Conservation (phyloP, 2,797 vertebrate species). For the Brotula barbata region DNA sequence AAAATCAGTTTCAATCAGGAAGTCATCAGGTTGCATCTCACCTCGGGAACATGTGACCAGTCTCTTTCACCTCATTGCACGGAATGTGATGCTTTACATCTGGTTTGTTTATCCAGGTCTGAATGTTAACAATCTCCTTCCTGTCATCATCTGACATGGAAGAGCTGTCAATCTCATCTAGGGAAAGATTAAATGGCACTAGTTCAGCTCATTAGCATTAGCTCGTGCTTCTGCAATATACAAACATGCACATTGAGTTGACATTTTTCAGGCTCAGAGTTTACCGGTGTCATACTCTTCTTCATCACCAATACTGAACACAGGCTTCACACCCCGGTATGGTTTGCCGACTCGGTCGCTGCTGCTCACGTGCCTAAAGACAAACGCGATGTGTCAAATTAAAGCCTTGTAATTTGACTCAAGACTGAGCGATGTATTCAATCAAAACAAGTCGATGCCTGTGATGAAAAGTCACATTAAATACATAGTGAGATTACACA, state of each 20-base stretch:
- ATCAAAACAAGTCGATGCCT: not conserved
- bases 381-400: not conserved
- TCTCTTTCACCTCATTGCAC: constrained; percentile 98
- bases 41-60: constrained; percentile 98
- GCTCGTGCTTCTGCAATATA: no score
- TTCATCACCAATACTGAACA: constrained; percentile 98
- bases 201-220: no score
- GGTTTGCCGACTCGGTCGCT: constrained; percentile 95
- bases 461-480: constrained; percentile 21
- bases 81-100: constrained; percentile 95
- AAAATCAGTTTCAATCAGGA: not conserved
- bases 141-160: constrained; percentile 98
- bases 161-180: constrained; percentile 98
- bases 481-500: constrained; percentile 16
- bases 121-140: constrained; percentile 97
- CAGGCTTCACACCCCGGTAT: constrained; percentile 96
- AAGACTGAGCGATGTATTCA: not conserved
- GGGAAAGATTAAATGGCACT: not conserved
- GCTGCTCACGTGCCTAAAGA: constrained; percentile 94
- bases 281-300: constrained; percentile 97
- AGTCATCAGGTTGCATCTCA: constrained; percentile 55
- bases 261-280: no score
- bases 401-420: not conserved
- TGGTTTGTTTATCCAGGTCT: constrained; percentile 98
- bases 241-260: no score